Evolutionary conservation across 2,113 vertebrate species (phyloP).

Genomic region (Leptosomus discolor): DNA sequence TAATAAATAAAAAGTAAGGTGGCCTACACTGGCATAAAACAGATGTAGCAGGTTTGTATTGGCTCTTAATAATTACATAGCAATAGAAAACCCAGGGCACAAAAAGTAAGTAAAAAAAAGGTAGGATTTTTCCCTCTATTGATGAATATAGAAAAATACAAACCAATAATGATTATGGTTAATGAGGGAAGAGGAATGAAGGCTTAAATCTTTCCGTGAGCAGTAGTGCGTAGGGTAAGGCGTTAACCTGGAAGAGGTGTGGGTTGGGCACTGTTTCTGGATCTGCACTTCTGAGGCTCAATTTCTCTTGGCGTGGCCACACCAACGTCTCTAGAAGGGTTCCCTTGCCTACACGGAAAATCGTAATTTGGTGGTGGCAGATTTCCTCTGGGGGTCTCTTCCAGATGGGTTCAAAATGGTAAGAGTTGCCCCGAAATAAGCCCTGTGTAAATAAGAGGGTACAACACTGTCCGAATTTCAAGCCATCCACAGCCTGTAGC

Average conservation of each 20-base stretch:
- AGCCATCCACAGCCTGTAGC: neutral
- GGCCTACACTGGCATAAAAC: neutral
- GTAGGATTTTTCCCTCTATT: neutral
- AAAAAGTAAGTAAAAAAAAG: neutral
- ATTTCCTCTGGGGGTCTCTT: neutral
- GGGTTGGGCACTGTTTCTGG: neutral
- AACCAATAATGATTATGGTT: neutral
- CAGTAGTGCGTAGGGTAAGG: too few relatives aligned
- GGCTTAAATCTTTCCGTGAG: neutral
- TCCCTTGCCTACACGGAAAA: neutral
- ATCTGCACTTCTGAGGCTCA: neutral
- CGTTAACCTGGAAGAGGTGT: neutral
- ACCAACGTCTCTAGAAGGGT: fast-evolving
- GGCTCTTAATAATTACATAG: neutral
- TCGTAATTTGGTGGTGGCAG: neutral
- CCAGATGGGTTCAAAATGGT: neutral
- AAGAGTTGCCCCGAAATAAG: neutral
- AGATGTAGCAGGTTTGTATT: neutral
- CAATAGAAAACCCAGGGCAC: neutral
- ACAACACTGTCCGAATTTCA: neutral
- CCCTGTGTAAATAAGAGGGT: neutral
- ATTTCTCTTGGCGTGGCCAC: neutral
- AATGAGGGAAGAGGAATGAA: neutral
- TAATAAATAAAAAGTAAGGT: neutral
- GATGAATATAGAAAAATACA: neutral